Evolutionary conservation across 92 coral and sea anemone genomes (phyloP).

Genomic region (Zoanthus solanderi): DNA sequence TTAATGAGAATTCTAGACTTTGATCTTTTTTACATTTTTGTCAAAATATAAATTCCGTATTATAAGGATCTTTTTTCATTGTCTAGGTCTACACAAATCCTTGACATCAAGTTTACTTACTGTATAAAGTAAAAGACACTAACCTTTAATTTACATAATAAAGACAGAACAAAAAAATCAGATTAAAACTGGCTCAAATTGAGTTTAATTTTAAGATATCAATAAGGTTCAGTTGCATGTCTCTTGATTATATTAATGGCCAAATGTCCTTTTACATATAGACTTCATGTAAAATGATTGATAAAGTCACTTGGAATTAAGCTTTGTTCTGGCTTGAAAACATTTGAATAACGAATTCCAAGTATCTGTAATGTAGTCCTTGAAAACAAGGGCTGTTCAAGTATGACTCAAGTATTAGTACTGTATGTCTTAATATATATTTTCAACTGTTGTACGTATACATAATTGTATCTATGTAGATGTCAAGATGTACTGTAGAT

Average conservation of each 20-base stretch:
- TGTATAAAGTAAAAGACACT: background rate
- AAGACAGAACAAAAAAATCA: too few relatives aligned
- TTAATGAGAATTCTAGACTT: too few relatives aligned
- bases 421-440: background rate
- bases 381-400: background rate
- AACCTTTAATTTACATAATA: too few relatives aligned
- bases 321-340: background rate
- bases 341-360: background rate
- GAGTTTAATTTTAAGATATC: too few relatives aligned
- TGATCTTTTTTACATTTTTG: too few relatives aligned
- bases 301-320: background rate
- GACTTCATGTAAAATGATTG: background rate
- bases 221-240: too few relatives aligned
- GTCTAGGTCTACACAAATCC: too few relatives aligned
- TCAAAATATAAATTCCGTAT: too few relatives aligned
- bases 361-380: background rate
- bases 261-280: too few relatives aligned
- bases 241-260: too few relatives aligned
- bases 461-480: background rate
- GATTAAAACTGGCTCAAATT: too few relatives aligned
- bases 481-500: background rate
- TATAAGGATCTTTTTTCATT: too few relatives aligned
- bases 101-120: background rate
- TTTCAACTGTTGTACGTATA: background rate
- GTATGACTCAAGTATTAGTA: background rate